Base-by-base conservation (phyloP, 2,113 vertebrate species). In the Onychostruthus taczanowskii region DNA sequence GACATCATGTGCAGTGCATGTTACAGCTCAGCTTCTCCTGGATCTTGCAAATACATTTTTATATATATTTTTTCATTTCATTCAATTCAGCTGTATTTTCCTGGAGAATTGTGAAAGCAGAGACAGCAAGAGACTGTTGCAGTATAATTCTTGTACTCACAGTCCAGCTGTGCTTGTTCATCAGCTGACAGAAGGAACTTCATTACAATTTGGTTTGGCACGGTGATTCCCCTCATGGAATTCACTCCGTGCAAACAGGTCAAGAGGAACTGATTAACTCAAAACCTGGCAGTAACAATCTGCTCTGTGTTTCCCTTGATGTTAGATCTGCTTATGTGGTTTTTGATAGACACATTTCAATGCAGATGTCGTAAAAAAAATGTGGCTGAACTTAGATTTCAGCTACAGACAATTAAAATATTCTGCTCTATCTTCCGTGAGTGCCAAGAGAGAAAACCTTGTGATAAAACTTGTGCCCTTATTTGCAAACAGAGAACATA, bases 21-120 rank as follows among this genome's bases (percentile, higher is more conserved):
- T 19, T 39, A 59, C 23, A 84, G 47, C 26, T 30, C 2, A 1
- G 15, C 43, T 73, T 76, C n/a, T 33, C 55, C 68, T 87, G 39
- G 7, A 52, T 52, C 44, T 72, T 63, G 20, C 30, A 78, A 79
- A 47, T 33, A 56, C 7, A 43, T 46, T 21, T 33, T 9, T 69
- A 3, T 33, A 3, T 24, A 2, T 27, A 0, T 33, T 4, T 49
- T 67, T 49, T 24, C 2, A 30, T 41, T 66, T 66, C 2, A 30
- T 59, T 22, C 10, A 6, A 20, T 55, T 77, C 35, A 74, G 6
- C 43, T 59, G 1, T 46, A 13, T 69, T 67, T 77, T 59, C 43
- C 7, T 35, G 46, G 23, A n/a, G 70, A 46, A 49, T 3, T 63
- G 13, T 44, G 47, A 26, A 55, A 89, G 33, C 37, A 86, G 47